These are phyloP conservation scores for Nymphicus hollandicus DNA, from an alignment of 2,113 vertebrate species.

Conservation along the genomic window DNA sequence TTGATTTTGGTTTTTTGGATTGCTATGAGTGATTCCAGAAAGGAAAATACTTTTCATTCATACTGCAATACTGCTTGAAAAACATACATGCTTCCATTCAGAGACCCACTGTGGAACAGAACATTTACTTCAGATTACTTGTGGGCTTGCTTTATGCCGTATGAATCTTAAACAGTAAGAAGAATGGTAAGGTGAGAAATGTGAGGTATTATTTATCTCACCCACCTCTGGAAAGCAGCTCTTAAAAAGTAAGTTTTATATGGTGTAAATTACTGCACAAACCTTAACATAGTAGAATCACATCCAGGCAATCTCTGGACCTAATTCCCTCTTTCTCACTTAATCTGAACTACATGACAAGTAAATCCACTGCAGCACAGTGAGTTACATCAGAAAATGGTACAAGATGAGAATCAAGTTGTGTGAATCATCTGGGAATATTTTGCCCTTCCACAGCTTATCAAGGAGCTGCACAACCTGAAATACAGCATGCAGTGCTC, in stretches of 20 bases:
- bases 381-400: slow-evolving; percentile 29
- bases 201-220: slow-evolving; percentile 18
- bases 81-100: neutral
- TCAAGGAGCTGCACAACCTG: neutral
- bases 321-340: slow-evolving; percentile 56
- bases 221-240: neutral
- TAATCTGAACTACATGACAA: slow-evolving; percentile 45
- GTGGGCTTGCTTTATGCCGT: neutral
- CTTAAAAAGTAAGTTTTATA: slow-evolving; percentile 37
- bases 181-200: neutral
- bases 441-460: neutral
- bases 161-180: slow-evolving; percentile 7
- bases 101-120: neutral
- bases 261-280: slow-evolving; percentile 61
- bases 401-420: neutral
- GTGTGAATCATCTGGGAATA: slow-evolving; percentile 50
- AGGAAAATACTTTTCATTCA: neutral
- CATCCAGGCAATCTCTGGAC: slow-evolving; percentile 59
- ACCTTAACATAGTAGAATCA: slow-evolving; percentile 51
- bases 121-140: neutral
- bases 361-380: slow-evolving; percentile 48
- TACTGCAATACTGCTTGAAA: neutral
- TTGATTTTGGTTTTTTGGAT: neutral
- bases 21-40: neutral
- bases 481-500: neutral